Conservation (phyloP, 2,888 invertebrate genomes). For the Sycophila texana region DNA sequence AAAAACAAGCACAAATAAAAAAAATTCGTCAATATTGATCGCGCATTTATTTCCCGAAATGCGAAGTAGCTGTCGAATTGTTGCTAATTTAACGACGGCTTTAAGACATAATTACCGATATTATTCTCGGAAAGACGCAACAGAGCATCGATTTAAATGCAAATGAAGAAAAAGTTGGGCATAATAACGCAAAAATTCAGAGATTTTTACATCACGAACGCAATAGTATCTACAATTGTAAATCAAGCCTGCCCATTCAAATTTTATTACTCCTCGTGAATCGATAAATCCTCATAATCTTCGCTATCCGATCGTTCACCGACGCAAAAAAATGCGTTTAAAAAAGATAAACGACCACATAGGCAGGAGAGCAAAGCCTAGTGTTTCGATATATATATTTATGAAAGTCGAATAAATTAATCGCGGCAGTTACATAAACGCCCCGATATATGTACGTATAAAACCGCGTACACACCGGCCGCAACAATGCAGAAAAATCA, state of each 20-base stretch:
- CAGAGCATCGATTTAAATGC: too few species aligned
- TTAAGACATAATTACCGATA: too few species aligned
- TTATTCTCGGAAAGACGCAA: too few species aligned
- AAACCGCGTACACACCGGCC: neutral
- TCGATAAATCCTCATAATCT: conserved; percentile 12
- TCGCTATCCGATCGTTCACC: neutral
- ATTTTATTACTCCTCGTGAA: neutral
- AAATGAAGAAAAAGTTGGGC: too few species aligned
- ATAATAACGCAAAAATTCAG: too few species aligned
- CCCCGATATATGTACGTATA: neutral
- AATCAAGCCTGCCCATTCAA: neutral
- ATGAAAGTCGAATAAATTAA: conserved; percentile 22
- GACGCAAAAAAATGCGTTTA: too few species aligned
- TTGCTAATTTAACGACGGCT: too few species aligned
- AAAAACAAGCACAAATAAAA: too few species aligned
- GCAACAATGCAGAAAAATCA: conserved; percentile 16
- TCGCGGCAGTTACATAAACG: conserved; percentile 6
- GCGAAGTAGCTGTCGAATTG: too few species aligned
- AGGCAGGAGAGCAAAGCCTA: neutral
- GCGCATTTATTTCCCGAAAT: too few species aligned
- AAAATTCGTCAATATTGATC: too few species aligned
- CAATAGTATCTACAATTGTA: neutral
- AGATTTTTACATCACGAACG: too few species aligned
- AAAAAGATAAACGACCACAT: neutral
- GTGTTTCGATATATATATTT: neutral